Evolutionary conservation across 2,888 invertebrate species (phyloP).

Genomic region (Drosophila neoperkinsi): DNA sequence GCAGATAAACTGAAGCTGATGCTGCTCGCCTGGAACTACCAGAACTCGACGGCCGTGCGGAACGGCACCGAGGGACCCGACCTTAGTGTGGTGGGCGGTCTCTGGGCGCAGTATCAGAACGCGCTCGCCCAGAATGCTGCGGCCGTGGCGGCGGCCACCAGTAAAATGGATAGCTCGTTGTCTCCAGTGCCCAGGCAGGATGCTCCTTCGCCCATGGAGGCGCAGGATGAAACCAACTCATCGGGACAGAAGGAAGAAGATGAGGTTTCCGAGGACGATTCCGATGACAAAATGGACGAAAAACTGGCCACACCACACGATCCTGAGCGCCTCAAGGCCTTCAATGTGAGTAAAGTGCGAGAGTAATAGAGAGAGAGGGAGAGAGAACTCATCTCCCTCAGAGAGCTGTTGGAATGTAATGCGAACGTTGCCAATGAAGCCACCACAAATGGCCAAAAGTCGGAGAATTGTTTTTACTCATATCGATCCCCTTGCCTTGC

Average conservation of each 20-base stretch:
- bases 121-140: conserved; percentile 90
- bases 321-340: conserved; percentile 97
- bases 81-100: conserved; percentile 88
- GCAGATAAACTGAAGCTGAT: conserved; percentile 95
- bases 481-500: conserved; percentile 69
- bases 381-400: conserved; percentile 16
- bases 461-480: not conserved
- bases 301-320: conserved; percentile 90
- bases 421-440: conserved; percentile 76
- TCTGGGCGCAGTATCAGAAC: conserved; percentile 95
- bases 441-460: conserved; percentile 19
- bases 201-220: conserved; percentile 86
- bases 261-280: conserved; percentile 93
- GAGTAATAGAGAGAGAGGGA: conserved; percentile 32
- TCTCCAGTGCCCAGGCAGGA: conserved; percentile 86
- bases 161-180: conserved; percentile 84
- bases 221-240: conserved; percentile 94
- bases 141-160: conserved; percentile 85
- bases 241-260: conserved; percentile 95
- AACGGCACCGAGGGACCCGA: conserved; percentile 86
- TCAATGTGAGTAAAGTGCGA: conserved; percentile 90
- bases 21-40: conserved; percentile 95
- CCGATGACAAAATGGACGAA: conserved; percentile 95
- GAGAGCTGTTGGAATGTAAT: conserved; percentile 63
- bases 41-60: conserved; percentile 90